A percentile compares a stretch with the other conserved stretches of the same genome.
Evolutionary conservation across 2,113 vertebrate genomes (phyloP).

Genomic region (Lethenteron reissneri): DNA sequence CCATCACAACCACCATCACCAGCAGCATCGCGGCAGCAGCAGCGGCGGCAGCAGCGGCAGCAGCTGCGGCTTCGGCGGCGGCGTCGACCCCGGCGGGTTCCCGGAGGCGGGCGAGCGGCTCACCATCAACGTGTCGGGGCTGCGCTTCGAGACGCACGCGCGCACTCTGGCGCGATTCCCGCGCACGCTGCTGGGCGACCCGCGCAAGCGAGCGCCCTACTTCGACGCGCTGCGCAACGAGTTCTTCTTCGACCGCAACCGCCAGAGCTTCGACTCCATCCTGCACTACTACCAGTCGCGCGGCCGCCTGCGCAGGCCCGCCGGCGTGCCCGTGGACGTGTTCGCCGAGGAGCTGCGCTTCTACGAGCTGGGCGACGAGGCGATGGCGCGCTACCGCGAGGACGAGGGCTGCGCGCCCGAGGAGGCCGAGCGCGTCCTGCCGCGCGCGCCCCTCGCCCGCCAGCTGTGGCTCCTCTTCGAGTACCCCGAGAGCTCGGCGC

Average conservation of each 20-base stretch:
- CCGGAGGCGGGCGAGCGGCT: background rate
- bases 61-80: too few relatives aligned
- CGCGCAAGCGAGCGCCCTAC: background rate
- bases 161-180: background rate
- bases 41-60: too few relatives aligned
- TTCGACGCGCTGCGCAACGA: constrained; percentile 18
- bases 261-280: constrained; percentile 50
- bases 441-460: constrained; percentile 28
- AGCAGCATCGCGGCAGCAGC: too few relatives aligned
- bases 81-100: too few relatives aligned
- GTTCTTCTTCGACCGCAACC: constrained; percentile 48
- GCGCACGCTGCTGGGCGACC: constrained; percentile 1
- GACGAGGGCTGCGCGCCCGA: constrained; percentile 53
- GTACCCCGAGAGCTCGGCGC: constrained; percentile 55
- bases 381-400: constrained; percentile 41
- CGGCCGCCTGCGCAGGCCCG: constrained; percentile 42
- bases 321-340: constrained; percentile 56
- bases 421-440: constrained; percentile 34
- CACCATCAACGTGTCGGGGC: constrained; percentile 6
- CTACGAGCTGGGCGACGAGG: constrained; percentile 53
- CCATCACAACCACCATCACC: too few relatives aligned
- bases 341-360: constrained; percentile 75
- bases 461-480: constrained; percentile 69
- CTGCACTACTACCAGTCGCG: constrained; percentile 81
- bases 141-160: constrained; percentile 5